Evolutionary conservation across 2,113 vertebrate species (phyloP).

Genomic region (Callochromis pleurospilus): DNA sequence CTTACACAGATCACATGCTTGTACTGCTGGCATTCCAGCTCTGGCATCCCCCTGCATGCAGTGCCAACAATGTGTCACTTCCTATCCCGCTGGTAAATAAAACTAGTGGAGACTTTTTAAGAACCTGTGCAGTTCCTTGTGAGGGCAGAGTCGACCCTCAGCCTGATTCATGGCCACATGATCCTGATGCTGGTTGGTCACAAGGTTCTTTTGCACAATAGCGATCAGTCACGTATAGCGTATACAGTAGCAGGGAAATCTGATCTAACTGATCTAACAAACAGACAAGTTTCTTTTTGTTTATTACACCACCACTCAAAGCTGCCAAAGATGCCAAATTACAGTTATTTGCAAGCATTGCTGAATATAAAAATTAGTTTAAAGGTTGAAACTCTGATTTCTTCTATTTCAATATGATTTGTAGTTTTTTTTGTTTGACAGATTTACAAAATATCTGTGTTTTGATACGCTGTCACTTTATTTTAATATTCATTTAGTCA

Average conservation of each 20-base stretch:
- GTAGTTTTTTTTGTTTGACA: background rate
- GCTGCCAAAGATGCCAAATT: background rate
- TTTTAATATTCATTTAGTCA: background rate
- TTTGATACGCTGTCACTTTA: background rate
- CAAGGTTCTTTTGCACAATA: background rate
- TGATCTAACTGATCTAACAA: background rate
- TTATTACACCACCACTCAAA: background rate
- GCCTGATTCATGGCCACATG: background rate
- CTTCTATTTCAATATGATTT: background rate
- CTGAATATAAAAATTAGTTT: background rate
- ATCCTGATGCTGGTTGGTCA: background rate
- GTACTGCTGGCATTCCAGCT: conserved; percentile 6
- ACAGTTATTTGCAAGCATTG: background rate
- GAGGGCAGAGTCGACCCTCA: background rate
- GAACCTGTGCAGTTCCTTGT: conserved; percentile 1
- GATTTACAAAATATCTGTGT: background rate
- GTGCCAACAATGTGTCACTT: conserved; percentile 65
- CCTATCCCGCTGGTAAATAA: conserved; percentile 49
- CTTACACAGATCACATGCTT: conserved; percentile 5
- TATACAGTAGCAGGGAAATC: background rate
- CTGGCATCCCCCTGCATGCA: conserved; percentile 5
- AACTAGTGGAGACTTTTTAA: conserved; percentile 17
- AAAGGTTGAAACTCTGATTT: background rate
- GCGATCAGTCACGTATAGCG: background rate
- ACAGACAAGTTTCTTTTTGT: background rate